These are phyloP conservation scores for Trichacis sp. DNA, from an alignment of 2,888 invertebrate genomes.

Conservation along the genomic window DNA sequence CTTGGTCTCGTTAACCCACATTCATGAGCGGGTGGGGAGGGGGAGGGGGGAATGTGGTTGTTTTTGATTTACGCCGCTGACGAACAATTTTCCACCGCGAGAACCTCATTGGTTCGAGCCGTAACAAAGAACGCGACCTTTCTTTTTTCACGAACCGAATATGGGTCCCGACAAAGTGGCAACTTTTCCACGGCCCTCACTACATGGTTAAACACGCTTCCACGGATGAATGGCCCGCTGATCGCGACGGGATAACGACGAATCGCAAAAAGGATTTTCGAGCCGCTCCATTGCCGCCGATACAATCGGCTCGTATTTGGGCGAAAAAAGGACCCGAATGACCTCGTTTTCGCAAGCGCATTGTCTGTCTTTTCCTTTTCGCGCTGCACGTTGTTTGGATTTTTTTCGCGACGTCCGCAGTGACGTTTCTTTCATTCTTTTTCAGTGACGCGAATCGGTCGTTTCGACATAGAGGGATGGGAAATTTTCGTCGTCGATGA, in stretches of 20 bases:
- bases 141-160: no score
- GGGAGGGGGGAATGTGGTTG: no score
- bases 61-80: background rate
- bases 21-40: background rate
- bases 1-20: slow-evolving; percentile 3
- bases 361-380: background rate
- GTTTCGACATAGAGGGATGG: no score
- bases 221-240: slow-evolving; percentile 1
- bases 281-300: slow-evolving; percentile 2
- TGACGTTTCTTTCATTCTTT: background rate
- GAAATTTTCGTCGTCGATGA: no score
- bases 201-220: background rate
- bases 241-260: slow-evolving; percentile 1
- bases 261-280: background rate
- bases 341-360: background rate
- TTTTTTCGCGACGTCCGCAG: background rate
- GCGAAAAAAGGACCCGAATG: background rate
- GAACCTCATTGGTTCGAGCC: no score
- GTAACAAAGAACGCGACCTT: no score
- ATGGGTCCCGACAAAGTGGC: no score
- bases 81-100: background rate
- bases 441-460: no score
- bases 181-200: no score
- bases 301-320: slow-evolving; percentile 1
- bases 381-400: background rate